Conservation (phyloP, 1,140 invertebrate species). For the Bombus sibiricus region DNA sequence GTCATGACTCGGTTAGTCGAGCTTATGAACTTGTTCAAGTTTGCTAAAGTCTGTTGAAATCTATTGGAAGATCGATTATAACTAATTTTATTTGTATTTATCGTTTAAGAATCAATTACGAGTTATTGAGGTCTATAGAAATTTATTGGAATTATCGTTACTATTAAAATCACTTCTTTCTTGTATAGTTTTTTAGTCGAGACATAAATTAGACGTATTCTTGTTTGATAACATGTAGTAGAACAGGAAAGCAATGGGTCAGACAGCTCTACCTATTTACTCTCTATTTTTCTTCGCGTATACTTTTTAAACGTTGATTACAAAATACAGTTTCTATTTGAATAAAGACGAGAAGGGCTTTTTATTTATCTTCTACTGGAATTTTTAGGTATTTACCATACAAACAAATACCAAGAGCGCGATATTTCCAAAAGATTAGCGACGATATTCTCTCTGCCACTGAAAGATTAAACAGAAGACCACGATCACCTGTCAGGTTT, state of each 20-base stretch:
- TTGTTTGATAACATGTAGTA: neutral
- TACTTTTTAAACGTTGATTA: neutral
- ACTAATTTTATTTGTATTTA: too few species aligned
- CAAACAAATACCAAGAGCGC: slow-evolving; percentile 26
- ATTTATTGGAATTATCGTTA: neutral
- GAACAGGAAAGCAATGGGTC: neutral
- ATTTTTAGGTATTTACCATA: slow-evolving; percentile 40
- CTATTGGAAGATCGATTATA: too few species aligned
- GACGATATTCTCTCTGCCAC: neutral
- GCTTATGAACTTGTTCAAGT: too few species aligned
- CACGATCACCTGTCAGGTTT: slow-evolving; percentile 44
- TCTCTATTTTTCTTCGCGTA: neutral
- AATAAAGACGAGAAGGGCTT: too few species aligned
- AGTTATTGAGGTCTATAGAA: neutral
- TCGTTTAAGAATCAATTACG: too few species aligned
- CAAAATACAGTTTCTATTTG: neutral
- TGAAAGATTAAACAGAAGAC: slow-evolving; percentile 10
- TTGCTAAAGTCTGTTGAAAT: too few species aligned
- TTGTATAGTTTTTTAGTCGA: neutral
- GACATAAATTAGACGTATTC: neutral
- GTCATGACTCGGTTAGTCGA: too few species aligned
- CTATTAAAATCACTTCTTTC: too few species aligned
- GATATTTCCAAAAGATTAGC: neutral
- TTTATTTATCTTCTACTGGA: neutral
- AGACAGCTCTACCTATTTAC: neutral